Conservation (phyloP, 2,888 invertebrate genomes). For the Sinotaia quadrata region DNA sequence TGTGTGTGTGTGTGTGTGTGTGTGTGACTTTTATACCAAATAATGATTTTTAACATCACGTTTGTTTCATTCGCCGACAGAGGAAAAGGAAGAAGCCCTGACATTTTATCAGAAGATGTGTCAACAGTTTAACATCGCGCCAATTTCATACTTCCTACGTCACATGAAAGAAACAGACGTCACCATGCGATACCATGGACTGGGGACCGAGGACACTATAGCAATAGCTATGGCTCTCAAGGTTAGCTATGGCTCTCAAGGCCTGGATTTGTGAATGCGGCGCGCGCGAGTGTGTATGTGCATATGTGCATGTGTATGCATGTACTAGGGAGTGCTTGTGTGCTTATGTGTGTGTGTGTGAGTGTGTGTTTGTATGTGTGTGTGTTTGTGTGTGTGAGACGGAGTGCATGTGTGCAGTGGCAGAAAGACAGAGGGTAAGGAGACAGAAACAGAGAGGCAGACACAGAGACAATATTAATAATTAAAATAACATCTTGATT, state of each 20-base stretch:
- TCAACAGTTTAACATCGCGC: conserved; percentile 66
- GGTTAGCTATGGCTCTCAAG: conserved; percentile 54
- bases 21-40: too few relatives aligned
- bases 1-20: too few relatives aligned
- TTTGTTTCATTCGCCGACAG: too few relatives aligned
- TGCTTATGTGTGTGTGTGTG: background rate
- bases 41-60: too few relatives aligned
- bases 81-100: conserved; percentile 54
- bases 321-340: background rate
- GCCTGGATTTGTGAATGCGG: background rate
- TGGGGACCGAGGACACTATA: conserved; percentile 57
- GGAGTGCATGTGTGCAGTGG: too few relatives aligned
- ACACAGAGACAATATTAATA: too few relatives aligned
- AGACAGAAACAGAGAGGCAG: background rate
- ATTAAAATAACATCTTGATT: too few relatives aligned
- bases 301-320: background rate
- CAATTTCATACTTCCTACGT: conserved; percentile 65
- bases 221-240: conserved; percentile 64
- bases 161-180: conserved; percentile 65
- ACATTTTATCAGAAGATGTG: conserved; percentile 60
- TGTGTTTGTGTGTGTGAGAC: background rate
- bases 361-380: background rate
- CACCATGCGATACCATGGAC: conserved; percentile 65
- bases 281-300: conserved; percentile 1
- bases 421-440: too few relatives aligned